Evolutionary conservation across 2,113 vertebrate species (phyloP), one percentile per base, ranked within the genome.

Genomic region (Apus apus): DNA sequence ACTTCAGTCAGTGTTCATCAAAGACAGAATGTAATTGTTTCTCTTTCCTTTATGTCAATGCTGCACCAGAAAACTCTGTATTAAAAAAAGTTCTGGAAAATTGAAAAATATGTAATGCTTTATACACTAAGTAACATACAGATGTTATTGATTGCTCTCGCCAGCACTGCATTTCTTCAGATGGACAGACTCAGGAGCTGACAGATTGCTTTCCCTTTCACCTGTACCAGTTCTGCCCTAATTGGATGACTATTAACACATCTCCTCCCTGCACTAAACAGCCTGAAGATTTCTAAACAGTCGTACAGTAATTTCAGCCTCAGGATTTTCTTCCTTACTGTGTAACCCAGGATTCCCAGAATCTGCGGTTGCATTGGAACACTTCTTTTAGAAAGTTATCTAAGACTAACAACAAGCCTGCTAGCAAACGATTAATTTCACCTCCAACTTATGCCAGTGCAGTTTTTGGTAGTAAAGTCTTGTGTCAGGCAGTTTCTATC

Each of bases 91-190:
- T 22, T 30, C 68, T 86, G 30, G n/a, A 84, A 51, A 93, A 66
- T 1, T 17, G 48, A 60, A 78, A 53, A 68, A 27, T 70, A 30
- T 26, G 66, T 45, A 84, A 68, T 53, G 51, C 29, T 89, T 93
- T 89, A 21, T 38, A 74, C 70, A 82, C 32, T 73, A 71, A 83
- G 54, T 82, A 93, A 85, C 11, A 73, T 9, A 21, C 6, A 72
- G 65, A 48, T 84, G 80, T 64, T 70, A 53, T 1, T 65, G 80
- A 72, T 64, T 77, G 53, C 5, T 38, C 91, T 56, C 77, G 73
- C 58, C 95, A 88, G 78, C 77, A 85, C 61, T 89, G n/a, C 62
- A n/a, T 91, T 91, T 93, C 87, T 96, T 75, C 73, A 66, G 56
- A 91, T 32, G 45, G 70, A 73, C 3, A 43, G 25, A 79, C 62